Evolutionary conservation across 2,113 vertebrate species (phyloP), one percentile per base, ranked within the genome.

Genomic region (Verasper variegatus): DNA sequence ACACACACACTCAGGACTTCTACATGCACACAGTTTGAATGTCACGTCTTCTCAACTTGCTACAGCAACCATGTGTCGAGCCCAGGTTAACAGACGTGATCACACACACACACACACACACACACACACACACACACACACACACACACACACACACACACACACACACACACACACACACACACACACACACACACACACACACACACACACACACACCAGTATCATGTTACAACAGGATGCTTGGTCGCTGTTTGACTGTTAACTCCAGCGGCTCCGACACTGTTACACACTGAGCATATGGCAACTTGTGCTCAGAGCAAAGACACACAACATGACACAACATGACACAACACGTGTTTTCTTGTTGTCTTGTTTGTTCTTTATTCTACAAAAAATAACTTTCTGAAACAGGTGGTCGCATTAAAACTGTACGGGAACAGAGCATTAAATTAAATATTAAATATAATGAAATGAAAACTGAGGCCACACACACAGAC

Each of bases 181-280:
- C 42, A 37, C 56, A 56, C 35, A 42, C 52, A 31, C 7, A n/a
- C n/a, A n/a, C n/a, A n/a, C n/a, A n/a, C n/a, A n/a, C n/a, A n/a
- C n/a, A n/a, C n/a, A n/a, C n/a, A n/a, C n/a, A n/a, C n/a, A n/a
- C n/a, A n/a, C n/a, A n/a, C n/a, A n/a, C n/a, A n/a, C n/a, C n/a
- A 27, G 86, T 23, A 55, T 91, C 83, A 78, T 42, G 20, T 90
- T 90, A 90, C 88, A 67, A 42, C 74, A 76, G 35, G 63, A 84
- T 42, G 71, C 82, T 75, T 12, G 2, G 62, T 52, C 68, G 51
- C 68, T 13, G 77, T 84, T 81, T 75, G 81, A 89, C 76, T 71
- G 78, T 78, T 85, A 63, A 74, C 74, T 58, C 64, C 24, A 54
- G 9, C 54, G 13, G 72, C 86, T 86, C 56, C 26, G 37, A 82